Conservation (phyloP, 2,797 vertebrate species). For the Pogoniulus pusillus region DNA sequence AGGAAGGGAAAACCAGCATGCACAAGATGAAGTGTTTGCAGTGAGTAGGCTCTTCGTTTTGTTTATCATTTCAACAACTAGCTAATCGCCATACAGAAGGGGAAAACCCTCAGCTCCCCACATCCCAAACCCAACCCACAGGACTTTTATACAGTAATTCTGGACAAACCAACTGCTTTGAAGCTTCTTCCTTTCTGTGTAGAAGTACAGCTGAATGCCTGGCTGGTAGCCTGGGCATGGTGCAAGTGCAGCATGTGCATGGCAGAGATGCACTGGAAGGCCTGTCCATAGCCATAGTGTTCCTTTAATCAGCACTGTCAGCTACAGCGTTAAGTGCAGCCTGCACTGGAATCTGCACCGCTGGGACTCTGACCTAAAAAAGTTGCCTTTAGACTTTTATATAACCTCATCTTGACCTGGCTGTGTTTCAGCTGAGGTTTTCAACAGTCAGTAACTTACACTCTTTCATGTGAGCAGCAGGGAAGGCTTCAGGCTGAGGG, state of each 20-base stretch:
- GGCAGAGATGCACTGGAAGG: background rate
- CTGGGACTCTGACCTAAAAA: conserved; percentile 64
- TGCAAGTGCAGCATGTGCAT: background rate
- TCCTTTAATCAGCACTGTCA: conserved; percentile 8
- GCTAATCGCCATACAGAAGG: background rate
- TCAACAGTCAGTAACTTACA: conserved; percentile 64
- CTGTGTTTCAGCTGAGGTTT: conserved; percentile 60
- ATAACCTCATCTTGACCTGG: conserved; percentile 67
- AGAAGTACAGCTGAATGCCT: background rate
- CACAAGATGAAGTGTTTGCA: background rate
- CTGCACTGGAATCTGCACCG: conserved; percentile 19
- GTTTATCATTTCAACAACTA: background rate
- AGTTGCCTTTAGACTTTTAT: conserved; percentile 65
- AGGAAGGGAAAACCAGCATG: conserved; percentile 16
- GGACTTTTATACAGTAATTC: background rate
- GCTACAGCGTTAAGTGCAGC: conserved; percentile 28
- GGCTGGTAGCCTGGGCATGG: background rate
- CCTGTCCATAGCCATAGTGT: background rate
- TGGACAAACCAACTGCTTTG: background rate
- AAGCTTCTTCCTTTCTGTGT: background rate
- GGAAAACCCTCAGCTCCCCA: background rate
- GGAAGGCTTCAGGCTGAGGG: conserved; percentile 54
- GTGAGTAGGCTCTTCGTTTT: background rate
- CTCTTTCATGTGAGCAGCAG: conserved; percentile 66
- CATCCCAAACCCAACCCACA: background rate